Conservation (phyloP, 2,888 invertebrate species). For the Rhagonycha lutea region DNA sequence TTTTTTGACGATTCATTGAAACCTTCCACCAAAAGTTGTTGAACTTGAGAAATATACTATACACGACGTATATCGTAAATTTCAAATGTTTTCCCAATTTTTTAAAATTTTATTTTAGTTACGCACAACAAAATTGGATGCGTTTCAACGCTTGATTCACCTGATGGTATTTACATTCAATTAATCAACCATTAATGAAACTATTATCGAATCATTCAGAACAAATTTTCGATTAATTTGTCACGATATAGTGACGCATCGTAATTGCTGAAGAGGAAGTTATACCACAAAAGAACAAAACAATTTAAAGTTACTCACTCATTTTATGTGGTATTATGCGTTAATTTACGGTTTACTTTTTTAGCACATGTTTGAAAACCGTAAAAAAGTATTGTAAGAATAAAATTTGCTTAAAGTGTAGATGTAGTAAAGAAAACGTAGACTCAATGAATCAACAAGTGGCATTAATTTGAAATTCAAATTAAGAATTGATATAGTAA, state of each 20-base stretch:
- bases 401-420: background rate
- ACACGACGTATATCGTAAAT: background rate
- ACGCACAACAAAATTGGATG: background rate
- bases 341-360: background rate
- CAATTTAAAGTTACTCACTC: background rate
- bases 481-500: background rate
- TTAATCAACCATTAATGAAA: background rate
- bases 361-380: background rate
- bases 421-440: background rate
- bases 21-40: background rate
- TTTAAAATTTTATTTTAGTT: background rate
- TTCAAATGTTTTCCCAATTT: background rate
- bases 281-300: background rate
- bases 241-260: background rate
- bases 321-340: background rate
- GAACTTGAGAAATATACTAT: background rate
- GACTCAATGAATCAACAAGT: constrained; percentile 5
- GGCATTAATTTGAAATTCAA: background rate
- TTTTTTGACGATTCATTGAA: background rate
- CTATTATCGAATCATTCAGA: background rate
- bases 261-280: background rate
- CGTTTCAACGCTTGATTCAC: background rate
- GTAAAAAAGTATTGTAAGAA: background rate
- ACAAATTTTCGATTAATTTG: background rate
- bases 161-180: background rate